A percentile compares a stretch with the other conserved stretches of the same genome.
Conservation (phyloP, 2,888 invertebrate genomes). For the Synergus laeviventris region DNA sequence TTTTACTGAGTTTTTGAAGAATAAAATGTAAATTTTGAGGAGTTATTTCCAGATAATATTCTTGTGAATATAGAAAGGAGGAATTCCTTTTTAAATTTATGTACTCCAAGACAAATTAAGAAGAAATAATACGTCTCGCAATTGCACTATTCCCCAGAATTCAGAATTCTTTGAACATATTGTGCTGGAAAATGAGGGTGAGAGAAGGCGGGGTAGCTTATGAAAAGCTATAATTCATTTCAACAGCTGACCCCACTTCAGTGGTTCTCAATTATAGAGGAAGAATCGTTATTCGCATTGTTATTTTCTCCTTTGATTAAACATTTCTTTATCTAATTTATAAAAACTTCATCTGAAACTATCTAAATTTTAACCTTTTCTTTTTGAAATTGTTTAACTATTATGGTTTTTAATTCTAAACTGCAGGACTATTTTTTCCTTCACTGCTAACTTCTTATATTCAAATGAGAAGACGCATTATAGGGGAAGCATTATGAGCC, state of each 20-base stretch:
- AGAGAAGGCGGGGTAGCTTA: constrained; percentile 49
- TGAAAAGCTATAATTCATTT: constrained; percentile 63
- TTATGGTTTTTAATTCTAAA: background rate
- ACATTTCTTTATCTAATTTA: background rate
- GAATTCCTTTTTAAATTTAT: constrained; percentile 32
- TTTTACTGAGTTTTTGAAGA: background rate
- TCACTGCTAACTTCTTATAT: constrained; percentile 60
- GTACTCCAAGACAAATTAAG: constrained; percentile 30
- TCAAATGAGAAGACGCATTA: constrained; percentile 66
- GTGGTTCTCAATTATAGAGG: constrained; percentile 1
- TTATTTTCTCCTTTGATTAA: no score
- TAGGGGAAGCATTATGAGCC: constrained; percentile 61
- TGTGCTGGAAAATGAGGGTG: constrained; percentile 38
- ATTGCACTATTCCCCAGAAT: constrained; percentile 26
- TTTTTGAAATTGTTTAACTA: background rate
- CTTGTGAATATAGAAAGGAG: background rate
- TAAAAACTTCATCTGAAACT: background rate
- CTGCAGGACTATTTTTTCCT: constrained; percentile 46
- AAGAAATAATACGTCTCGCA: constrained; percentile 33
- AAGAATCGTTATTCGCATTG: background rate
- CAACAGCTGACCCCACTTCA: constrained; percentile 47
- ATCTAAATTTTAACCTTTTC: background rate
- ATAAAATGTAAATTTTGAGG: background rate
- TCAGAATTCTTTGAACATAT: constrained; percentile 40
- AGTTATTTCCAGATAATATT: background rate